Evolutionary conservation across 35 echinoderm and acorn worm species (phyloP).

Genomic region (Ptychodera flava): DNA sequence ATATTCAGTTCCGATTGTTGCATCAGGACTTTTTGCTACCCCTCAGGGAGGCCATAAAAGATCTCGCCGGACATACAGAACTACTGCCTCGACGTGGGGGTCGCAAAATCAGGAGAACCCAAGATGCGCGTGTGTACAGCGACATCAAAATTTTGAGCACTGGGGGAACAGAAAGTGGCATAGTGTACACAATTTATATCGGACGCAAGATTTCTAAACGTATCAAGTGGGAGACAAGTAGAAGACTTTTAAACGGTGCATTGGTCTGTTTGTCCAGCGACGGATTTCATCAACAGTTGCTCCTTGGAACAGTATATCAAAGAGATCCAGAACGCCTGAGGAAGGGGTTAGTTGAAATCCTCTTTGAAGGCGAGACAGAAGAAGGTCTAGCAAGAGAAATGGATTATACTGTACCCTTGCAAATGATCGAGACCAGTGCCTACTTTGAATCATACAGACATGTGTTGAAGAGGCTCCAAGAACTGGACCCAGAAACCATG

Average conservation of each 20-base stretch:
- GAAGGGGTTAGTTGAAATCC: background rate
- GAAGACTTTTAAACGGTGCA: conserved; percentile 23
- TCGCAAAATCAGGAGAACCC: background rate
- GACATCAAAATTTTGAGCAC: background rate
- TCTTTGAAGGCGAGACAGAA: background rate
- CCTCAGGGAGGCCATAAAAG: conserved; percentile 41
- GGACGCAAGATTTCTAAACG: conserved; percentile 13
- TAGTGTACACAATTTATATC: conserved; percentile 12
- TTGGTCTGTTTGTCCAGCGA: background rate
- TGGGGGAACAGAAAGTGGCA: background rate
- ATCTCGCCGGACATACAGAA: background rate
- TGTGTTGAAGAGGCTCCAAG: conserved; percentile 39
- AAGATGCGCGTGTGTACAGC: conserved; percentile 26
- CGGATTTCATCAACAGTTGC: background rate
- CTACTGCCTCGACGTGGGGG: background rate
- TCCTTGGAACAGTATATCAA: background rate
- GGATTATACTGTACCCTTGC: background rate
- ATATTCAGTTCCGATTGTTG: conserved; percentile 51
- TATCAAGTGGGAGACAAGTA: conserved; percentile 46
- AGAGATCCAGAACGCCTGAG: background rate
- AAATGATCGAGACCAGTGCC: conserved; percentile 27
- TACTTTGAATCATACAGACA: conserved; percentile 74
- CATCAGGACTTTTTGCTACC: conserved; percentile 44
- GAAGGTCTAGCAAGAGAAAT: background rate
- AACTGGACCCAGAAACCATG: conserved; percentile 29